Evolutionary conservation across 2,113 vertebrate genomes (phyloP).

Genomic region (Ammospiza caudacuta): DNA sequence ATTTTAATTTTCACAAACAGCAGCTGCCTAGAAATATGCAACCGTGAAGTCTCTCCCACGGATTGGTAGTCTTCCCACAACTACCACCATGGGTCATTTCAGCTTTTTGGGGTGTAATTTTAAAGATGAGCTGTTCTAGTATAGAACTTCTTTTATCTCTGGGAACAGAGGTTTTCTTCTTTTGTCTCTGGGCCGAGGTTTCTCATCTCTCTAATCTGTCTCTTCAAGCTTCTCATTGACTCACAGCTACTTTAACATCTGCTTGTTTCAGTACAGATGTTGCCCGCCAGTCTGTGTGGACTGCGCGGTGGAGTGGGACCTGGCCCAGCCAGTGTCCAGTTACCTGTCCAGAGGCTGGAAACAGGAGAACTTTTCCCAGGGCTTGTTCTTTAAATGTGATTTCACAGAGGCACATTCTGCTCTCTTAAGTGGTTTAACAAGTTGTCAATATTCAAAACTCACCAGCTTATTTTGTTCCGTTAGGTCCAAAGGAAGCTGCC

Average conservation of each 20-base stretch:
- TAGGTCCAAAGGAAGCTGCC: background rate
- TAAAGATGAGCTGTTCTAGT: background rate
- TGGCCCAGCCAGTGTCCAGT: background rate
- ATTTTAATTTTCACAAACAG: background rate
- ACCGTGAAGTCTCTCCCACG: background rate
- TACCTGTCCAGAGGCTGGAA: background rate
- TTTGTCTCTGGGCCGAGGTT: background rate
- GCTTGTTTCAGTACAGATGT: background rate
- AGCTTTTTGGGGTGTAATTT: background rate
- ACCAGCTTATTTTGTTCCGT: background rate
- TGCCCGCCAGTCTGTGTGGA: background rate
- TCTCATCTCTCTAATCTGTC: background rate
- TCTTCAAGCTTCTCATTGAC: background rate
- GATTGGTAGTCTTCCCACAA: background rate
- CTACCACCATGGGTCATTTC: background rate
- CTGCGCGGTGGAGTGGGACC: background rate
- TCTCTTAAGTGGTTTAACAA: background rate
- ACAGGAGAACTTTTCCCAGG: background rate
- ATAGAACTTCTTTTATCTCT: background rate
- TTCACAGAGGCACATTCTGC: background rate
- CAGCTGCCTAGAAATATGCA: background rate
- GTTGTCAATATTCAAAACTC: background rate
- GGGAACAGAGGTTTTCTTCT: background rate
- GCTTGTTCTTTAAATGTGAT: background rate
- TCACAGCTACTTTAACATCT: background rate